Evolutionary conservation across 2,888 invertebrate species (phyloP), one percentile per base, ranked within the genome.

Genomic region (Plusia festucae): DNA sequence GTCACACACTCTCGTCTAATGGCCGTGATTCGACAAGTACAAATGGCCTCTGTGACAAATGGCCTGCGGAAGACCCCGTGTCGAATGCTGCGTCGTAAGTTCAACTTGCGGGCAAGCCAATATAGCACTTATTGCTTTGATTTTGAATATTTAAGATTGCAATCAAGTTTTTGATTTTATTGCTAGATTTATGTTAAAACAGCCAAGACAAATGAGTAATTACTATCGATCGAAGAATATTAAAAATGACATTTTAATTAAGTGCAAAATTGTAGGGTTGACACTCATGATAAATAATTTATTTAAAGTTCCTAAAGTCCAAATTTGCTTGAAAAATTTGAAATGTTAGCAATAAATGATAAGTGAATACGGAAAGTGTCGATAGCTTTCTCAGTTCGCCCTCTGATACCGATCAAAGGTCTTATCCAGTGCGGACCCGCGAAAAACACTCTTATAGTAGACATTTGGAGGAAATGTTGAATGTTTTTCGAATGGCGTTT

Each of bases 21-120:
- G 95, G 94, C 92, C 90, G 94, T 94, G 95, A 95, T 95, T 95
- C 95, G 95, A 95, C 95, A 95, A 94, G 95, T 95, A 95, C 95
- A 95, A 95, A 95, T 95, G 95, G 94, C 92, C 87, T 83, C 89
- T 82, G 93, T 95, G 95, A 95, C 95, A 95, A 95, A 95, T 95
- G 93, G 93, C 88, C 88, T 88, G 90, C 88, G 90, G 93, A 91
- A 93, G 93, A 92, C 91, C 93, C 90, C 88, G 86, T 87, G 88
- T 90, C 88, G 88, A 87, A 82, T 88, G 85, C 78, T 76, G 80
- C 83, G 88, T 85, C 91, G 91, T 92, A 93, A 92, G 90, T 92
- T 91, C 91, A 88, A 85, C 85, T 84, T 86, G 79, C 75, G 83
- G 82, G 86, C 90, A 90, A 87, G 86, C 89, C 85, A 93, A 93